phyloP scores from a whole-genome alignment of 1,140 invertebrate species.

The Conopomorpha cramerella region DNA sequence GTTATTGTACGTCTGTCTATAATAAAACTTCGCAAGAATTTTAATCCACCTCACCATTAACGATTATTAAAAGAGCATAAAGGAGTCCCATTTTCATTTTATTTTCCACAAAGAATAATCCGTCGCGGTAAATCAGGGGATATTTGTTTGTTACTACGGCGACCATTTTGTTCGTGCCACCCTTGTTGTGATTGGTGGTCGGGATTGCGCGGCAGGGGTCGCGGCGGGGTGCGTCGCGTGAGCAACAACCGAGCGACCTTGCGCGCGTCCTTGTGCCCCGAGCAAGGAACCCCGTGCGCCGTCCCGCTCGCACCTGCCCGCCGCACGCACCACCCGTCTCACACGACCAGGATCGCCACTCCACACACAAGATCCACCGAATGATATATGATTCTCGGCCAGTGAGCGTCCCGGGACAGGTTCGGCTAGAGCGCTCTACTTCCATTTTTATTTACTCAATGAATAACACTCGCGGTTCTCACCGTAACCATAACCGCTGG shows the following conservation, averaged over 20 bases:
- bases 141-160: background rate
- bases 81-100: background rate
- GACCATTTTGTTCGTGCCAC: background rate
- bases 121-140: no score
- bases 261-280: constrained; percentile 36
- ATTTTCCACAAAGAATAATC: background rate
- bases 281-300: constrained; percentile 12
- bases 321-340: constrained; percentile 15
- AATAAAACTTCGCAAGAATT: no score
- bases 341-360: constrained; percentile 17
- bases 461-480: constrained; percentile 26
- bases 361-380: constrained; percentile 24
- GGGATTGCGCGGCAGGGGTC: background rate
- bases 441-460: constrained; percentile 39
- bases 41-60: no score
- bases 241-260: constrained; percentile 34
- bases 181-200: background rate
- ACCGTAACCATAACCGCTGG: constrained; percentile 19
- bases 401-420: constrained; percentile 31
- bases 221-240: constrained; percentile 12
- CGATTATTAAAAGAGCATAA: background rate
- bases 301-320: constrained; percentile 12
- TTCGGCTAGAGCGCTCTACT: constrained; percentile 29
- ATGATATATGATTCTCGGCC: constrained; percentile 27
- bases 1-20: no score